phyloP scores from a whole-genome alignment of 2,888 invertebrate genomes.

The Chymomyza caudatula region DNA sequence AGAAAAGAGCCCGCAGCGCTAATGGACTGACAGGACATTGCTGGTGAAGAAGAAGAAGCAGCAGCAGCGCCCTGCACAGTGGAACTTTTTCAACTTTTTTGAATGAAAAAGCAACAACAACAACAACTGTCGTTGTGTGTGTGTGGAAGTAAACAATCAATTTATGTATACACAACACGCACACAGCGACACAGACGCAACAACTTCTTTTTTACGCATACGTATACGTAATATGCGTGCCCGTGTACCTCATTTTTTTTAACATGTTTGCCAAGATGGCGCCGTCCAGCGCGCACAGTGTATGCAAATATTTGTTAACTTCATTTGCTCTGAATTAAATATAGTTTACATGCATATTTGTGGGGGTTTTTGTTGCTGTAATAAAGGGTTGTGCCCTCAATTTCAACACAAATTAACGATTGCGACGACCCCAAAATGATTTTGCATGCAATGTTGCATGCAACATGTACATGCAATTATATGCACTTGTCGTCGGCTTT shows the following conservation, averaged over 20 bases:
- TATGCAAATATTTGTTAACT: conserved; percentile 72
- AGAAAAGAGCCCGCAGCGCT: neutral
- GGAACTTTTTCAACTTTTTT: conserved; percentile 41
- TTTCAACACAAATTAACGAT: neutral
- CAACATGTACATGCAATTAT: conserved; percentile 29
- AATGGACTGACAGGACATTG: neutral
- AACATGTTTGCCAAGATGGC: neutral
- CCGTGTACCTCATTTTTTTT: neutral
- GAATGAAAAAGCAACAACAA: conserved; percentile 30
- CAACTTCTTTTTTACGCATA: neutral
- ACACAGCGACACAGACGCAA: neutral
- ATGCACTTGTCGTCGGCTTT: neutral
- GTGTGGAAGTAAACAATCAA: conserved; percentile 61
- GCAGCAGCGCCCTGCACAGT: neutral
- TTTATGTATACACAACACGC: conserved; percentile 52
- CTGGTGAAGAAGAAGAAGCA: neutral
- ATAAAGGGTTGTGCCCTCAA: neutral
- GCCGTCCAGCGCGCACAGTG: conserved; percentile 12
- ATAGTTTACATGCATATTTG: conserved; percentile 71
- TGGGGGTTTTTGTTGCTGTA: conserved; percentile 27
- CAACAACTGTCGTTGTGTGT: conserved; percentile 6
- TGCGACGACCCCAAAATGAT: conserved; percentile 12
- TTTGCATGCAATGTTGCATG: conserved; percentile 52
- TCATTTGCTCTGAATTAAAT: conserved; percentile 73
- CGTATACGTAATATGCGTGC: neutral